These are phyloP conservation scores for Desmophyllum pertusum DNA, from an alignment of 92 coral and sea anemone genomes.

Conservation along the genomic window DNA sequence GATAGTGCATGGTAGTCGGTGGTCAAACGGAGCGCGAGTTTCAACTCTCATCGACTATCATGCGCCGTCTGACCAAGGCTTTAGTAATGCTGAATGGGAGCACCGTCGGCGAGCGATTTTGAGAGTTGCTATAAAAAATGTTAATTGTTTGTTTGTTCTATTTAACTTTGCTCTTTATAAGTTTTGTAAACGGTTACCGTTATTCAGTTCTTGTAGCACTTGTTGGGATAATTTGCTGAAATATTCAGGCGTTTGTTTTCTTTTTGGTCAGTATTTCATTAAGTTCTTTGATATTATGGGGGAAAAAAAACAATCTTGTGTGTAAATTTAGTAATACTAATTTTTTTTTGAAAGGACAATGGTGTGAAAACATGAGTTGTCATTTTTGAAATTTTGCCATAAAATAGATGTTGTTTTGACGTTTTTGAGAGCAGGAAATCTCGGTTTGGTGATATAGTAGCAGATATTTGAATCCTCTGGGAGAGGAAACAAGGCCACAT, in stretches of 20 bases:
- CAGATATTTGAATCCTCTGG: neutral
- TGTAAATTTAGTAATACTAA: neutral
- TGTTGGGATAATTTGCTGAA: neutral
- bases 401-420: neutral
- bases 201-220: too few relatives aligned
- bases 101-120: too few relatives aligned
- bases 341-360: neutral
- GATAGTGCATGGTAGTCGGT: too few relatives aligned
- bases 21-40: too few relatives aligned
- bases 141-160: too few relatives aligned
- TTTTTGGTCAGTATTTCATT: neutral
- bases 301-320: neutral
- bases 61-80: too few relatives aligned
- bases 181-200: too few relatives aligned
- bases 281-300: neutral
- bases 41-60: too few relatives aligned
- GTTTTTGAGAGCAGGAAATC: slow-evolving; percentile 24
- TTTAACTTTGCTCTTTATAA: too few relatives aligned
- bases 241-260: neutral
- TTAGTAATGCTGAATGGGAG: too few relatives aligned
- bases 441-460: slow-evolving; percentile 15
- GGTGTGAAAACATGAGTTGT: neutral
- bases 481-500: neutral
- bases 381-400: neutral
- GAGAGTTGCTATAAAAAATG: too few relatives aligned